Percentiles rank a stretch among this genome's conserved stretches.
These are phyloP conservation scores for Hydrophis major DNA, from an alignment of 2,797 vertebrate species.

Conservation along the genomic window DNA sequence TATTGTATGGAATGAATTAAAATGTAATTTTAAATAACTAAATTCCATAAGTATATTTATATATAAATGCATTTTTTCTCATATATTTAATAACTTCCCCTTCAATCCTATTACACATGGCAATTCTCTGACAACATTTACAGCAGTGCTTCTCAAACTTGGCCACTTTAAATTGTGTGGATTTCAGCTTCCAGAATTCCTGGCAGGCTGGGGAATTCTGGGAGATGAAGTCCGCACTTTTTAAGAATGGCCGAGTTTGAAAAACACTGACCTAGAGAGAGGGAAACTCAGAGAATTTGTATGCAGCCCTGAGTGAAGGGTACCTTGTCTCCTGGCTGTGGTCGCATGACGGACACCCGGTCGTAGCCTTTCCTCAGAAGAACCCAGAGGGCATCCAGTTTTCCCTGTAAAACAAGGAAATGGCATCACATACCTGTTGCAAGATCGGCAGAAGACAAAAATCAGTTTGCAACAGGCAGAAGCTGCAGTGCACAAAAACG, in stretches of 20 bases:
- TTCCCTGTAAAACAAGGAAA: slow-evolving; percentile 76
- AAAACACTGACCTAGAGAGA: background rate
- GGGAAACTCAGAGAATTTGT: background rate
- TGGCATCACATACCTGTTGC: background rate
- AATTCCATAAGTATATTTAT: background rate
- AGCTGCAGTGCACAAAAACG: background rate
- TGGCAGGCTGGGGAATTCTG: background rate
- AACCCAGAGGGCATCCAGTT: slow-evolving; percentile 92
- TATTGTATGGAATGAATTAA: background rate
- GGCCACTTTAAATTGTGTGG: background rate
- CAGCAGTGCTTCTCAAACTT: background rate
- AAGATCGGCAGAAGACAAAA: background rate
- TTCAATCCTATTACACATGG: background rate
- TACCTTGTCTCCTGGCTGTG: slow-evolving; percentile 97
- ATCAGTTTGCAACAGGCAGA: background rate
- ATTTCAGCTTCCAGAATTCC: background rate
- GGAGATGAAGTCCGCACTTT: background rate
- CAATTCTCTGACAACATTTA: background rate
- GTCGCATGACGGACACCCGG: slow-evolving; percentile 96
- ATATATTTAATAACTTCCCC: background rate
- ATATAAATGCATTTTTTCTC: background rate
- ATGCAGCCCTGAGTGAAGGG: background rate
- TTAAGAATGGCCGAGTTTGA: background rate
- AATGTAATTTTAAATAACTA: background rate
- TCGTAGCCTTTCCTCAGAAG: slow-evolving; percentile 91